phyloP scores from a whole-genome alignment of 2,113 vertebrate species.

The Hirundichthys speculiger region DNA sequence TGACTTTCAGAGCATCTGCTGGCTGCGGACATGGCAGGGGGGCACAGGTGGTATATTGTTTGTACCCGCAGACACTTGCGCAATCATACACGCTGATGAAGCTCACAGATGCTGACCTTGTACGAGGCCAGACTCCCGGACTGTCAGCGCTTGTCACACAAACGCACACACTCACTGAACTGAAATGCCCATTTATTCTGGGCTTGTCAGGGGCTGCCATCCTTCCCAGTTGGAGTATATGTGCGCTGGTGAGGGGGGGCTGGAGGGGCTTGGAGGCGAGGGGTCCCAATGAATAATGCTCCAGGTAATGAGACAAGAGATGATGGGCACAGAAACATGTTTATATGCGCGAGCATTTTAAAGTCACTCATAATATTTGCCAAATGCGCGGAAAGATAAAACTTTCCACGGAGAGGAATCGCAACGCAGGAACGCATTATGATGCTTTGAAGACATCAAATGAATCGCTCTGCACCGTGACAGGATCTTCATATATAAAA shows the following conservation, averaged over 20 bases:
- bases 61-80: slow-evolving; percentile 49
- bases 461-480: slow-evolving; percentile 2
- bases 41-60: slow-evolving; percentile 79
- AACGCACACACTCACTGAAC: slow-evolving; percentile 17
- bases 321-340: slow-evolving; percentile 61
- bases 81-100: slow-evolving; percentile 48
- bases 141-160: slow-evolving; percentile 72
- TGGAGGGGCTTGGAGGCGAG: slow-evolving; percentile 37
- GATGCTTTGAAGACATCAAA: background rate
- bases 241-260: slow-evolving; percentile 42
- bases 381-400: slow-evolving; percentile 39
- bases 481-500: slow-evolving; percentile 17
- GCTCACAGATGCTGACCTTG: slow-evolving; percentile 74
- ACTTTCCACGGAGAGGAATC: too few species aligned
- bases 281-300: slow-evolving; percentile 73
- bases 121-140: slow-evolving; percentile 67
- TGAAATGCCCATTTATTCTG: slow-evolving; percentile 61
- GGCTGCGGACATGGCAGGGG: slow-evolving; percentile 71
- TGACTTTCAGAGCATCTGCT: slow-evolving; percentile 81
- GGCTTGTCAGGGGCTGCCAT: slow-evolving; percentile 65
- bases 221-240: slow-evolving; percentile 60
- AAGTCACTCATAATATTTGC: slow-evolving; percentile 50
- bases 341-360: slow-evolving; percentile 38
- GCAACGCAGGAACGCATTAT: slow-evolving; percentile 15
- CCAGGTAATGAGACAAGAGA: slow-evolving; percentile 67